These are phyloP conservation scores for Morelia viridis DNA, from an alignment of 2,797 vertebrate genomes.

Conservation along the genomic window DNA sequence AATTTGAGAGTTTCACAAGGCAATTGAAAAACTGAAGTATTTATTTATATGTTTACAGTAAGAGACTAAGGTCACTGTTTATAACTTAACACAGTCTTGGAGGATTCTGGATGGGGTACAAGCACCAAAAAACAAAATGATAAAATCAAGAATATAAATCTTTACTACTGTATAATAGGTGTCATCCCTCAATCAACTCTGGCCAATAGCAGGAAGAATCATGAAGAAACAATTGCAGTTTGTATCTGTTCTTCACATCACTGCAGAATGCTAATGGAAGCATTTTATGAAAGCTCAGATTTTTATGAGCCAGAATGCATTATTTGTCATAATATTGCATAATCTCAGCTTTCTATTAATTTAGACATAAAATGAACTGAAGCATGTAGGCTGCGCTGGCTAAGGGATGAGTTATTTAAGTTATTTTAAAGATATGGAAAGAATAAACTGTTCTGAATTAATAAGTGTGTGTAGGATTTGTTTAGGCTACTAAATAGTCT, in stretches of 20 bases:
- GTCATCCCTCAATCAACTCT: neutral
- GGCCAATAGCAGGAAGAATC: neutral
- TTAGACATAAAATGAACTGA: neutral
- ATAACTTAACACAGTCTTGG: neutral
- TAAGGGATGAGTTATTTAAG: neutral
- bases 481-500: neutral
- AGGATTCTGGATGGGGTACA: neutral
- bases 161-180: neutral
- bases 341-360: neutral
- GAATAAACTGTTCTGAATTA: neutral
- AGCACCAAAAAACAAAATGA: neutral
- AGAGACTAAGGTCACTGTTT: neutral
- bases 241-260: neutral
- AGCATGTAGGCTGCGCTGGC: neutral
- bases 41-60: neutral
- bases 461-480: neutral
- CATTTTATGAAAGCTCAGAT: neutral
- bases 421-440: neutral
- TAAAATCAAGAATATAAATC: neutral
- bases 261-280: neutral
- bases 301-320: neutral
- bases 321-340: neutral
- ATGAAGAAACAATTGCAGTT: neutral
- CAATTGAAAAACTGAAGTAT: neutral
- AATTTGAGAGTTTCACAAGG: neutral